These are phyloP conservation scores for Tanaodytes sp. DNA, from an alignment of 2,888 invertebrate genomes.

Conservation along the genomic window DNA sequence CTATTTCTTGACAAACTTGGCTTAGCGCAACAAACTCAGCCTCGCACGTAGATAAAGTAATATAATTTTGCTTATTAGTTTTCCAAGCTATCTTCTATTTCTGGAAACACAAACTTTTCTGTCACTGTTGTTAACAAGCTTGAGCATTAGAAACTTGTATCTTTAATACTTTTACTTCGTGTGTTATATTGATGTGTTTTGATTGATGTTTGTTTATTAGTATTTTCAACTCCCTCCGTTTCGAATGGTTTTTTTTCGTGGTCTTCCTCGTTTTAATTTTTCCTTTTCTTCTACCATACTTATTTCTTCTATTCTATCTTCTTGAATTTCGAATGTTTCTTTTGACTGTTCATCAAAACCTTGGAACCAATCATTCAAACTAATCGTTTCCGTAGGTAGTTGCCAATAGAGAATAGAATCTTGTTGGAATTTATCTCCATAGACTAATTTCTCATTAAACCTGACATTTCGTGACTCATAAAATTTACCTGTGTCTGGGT, in stretches of 20 bases:
- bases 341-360: conserved; percentile 2
- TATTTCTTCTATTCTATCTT: too few relatives aligned
- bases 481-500: conserved; percentile 49
- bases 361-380: conserved; percentile 26
- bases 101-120: neutral
- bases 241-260: conserved; percentile 9
- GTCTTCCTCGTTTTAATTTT: conserved; percentile 28
- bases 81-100: neutral
- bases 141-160: conserved; percentile 35
- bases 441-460: too few relatives aligned
- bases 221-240: conserved; percentile 32
- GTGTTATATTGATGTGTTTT: conserved; percentile 14
- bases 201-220: conserved; percentile 3
- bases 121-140: conserved; percentile 1
- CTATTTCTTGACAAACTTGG: too few relatives aligned
- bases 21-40: too few relatives aligned
- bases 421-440: conserved; percentile 48
- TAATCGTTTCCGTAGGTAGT: conserved; percentile 27
- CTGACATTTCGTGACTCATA: conserved; percentile 55
- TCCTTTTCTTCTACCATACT: too few relatives aligned
- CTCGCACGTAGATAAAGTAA: too few relatives aligned
- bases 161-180: conserved; percentile 6
- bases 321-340: too few relatives aligned
- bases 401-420: conserved; percentile 25
- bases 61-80: too few relatives aligned